Conservation (phyloP, 2,888 invertebrate species). For the Monoplex corrugatus region DNA sequence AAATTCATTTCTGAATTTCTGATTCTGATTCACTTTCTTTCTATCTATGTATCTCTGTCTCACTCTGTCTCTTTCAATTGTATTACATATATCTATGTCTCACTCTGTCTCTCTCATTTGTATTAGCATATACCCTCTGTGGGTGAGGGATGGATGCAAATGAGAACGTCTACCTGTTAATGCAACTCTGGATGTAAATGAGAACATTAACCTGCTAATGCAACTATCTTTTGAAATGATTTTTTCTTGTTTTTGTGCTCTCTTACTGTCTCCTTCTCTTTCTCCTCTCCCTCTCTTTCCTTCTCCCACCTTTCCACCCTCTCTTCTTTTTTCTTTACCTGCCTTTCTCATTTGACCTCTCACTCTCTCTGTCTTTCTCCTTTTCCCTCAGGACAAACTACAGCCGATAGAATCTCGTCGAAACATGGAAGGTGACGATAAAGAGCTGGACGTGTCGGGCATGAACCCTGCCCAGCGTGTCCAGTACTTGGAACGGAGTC, state of each 20-base stretch:
- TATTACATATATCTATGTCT: too few relatives aligned
- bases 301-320: too few relatives aligned
- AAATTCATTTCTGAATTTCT: too few relatives aligned
- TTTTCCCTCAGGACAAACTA: constrained; percentile 40
- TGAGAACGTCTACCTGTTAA: too few relatives aligned
- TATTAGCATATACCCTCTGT: too few relatives aligned
- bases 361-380: background rate
- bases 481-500: constrained; percentile 77
- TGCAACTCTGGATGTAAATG: too few relatives aligned
- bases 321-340: background rate
- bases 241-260: background rate
- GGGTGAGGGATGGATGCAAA: too few relatives aligned
- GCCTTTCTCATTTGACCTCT: background rate
- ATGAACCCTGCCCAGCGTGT: constrained; percentile 72
- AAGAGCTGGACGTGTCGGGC: constrained; percentile 62
- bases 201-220: too few relatives aligned
- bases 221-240: background rate
- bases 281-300: background rate
- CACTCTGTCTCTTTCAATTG: too few relatives aligned
- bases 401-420: constrained; percentile 57
- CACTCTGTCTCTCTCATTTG: too few relatives aligned
- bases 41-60: too few relatives aligned
- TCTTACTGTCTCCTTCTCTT: background rate
- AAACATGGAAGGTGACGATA: constrained; percentile 57
- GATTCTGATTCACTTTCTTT: too few relatives aligned